phyloP scores from a whole-genome alignment of 2,797 vertebrate species.

The Helarctos malayanus region DNA sequence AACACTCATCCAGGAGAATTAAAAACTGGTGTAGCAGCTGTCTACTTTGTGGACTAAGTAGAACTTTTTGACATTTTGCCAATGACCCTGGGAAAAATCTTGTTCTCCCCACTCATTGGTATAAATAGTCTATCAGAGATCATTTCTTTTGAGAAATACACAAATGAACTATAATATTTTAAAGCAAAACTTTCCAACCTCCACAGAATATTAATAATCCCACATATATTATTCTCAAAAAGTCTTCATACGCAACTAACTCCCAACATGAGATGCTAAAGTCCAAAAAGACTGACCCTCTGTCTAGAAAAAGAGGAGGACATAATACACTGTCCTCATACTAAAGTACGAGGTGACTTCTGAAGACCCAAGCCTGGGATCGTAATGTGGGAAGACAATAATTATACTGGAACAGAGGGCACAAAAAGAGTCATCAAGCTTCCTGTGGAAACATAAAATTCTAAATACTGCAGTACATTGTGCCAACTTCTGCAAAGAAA shows the following conservation, averaged over 20 bases:
- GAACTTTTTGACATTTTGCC: background rate
- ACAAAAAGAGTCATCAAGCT: background rate
- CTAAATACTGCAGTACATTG: background rate
- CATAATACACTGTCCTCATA: background rate
- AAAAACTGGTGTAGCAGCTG: background rate
- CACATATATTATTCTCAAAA: slow-evolving; percentile 11
- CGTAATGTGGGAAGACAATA: background rate
- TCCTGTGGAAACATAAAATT: slow-evolving; percentile 14
- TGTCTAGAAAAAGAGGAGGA: background rate
- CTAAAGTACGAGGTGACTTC: background rate
- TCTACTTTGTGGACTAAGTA: background rate
- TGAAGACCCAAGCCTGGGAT: background rate
- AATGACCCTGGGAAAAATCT: background rate
- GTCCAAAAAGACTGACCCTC: background rate
- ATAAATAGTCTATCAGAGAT: background rate
- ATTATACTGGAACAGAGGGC: background rate
- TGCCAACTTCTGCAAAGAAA: background rate
- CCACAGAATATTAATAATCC: background rate
- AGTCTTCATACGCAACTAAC: background rate
- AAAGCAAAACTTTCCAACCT: background rate
- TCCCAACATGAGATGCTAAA: background rate
- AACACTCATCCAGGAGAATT: background rate
- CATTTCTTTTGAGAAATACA: slow-evolving; percentile 48
- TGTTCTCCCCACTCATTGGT: background rate
- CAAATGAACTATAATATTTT: background rate